Evolutionary conservation across 2,888 invertebrate genomes (phyloP).

Genomic region (Oxyscelio sp.): DNA sequence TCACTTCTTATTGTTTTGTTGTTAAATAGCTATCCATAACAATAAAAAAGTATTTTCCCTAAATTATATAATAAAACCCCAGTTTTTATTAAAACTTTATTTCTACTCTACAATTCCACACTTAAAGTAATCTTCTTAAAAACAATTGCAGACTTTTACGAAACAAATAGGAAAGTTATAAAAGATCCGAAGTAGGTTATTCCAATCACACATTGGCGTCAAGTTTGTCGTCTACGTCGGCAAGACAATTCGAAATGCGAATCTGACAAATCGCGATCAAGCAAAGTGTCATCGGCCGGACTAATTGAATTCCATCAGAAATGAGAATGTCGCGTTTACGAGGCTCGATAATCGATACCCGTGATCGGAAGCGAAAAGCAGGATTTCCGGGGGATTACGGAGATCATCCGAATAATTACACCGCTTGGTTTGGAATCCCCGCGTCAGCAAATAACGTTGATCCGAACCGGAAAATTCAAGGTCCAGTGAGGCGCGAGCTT

Average conservation of each 20-base stretch:
- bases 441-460: conserved; percentile 82
- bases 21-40: no score
- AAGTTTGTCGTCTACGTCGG: conserved; percentile 15
- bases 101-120: no score
- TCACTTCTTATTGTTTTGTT: no score
- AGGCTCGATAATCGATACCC: conserved; percentile 83
- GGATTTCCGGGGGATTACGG: conserved; percentile 83
- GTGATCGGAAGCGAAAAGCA: conserved; percentile 79
- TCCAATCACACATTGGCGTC: conserved; percentile 16
- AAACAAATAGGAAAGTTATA: conserved; percentile 3
- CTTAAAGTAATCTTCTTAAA: no score
- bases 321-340: conserved; percentile 73
- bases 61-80: no score
- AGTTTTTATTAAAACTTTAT: no score
- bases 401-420: conserved; percentile 87
- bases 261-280: conserved; percentile 66
- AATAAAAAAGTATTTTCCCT: no score
- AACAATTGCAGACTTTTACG: no score
- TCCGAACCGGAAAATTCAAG: conserved; percentile 71
- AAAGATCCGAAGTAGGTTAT: conserved; percentile 39
- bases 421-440: conserved; percentile 79
- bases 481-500: conserved; percentile 60
- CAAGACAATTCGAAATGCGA: conserved; percentile 57
- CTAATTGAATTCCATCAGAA: conserved; percentile 76
- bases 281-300: conserved; percentile 61